Evolutionary conservation across 2,113 vertebrate genomes (phyloP).

Genomic region (Myrmecophaga tridactyla): DNA sequence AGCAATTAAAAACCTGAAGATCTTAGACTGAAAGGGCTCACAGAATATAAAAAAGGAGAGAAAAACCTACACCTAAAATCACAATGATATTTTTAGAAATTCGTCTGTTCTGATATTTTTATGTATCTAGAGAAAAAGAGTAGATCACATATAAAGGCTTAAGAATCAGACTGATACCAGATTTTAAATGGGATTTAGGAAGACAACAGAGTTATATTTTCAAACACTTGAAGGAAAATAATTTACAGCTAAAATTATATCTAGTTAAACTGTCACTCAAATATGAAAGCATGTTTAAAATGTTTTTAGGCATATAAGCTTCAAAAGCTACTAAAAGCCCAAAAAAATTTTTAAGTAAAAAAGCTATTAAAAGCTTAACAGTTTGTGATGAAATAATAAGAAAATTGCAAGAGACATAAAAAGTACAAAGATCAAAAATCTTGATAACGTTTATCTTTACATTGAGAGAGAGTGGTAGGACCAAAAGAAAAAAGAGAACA

Average conservation of each 20-base stretch:
- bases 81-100: neutral
- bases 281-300: constrained; percentile 2
- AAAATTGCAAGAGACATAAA: neutral
- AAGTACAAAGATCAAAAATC: neutral
- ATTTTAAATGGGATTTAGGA: neutral
- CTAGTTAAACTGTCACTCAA: neutral
- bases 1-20: constrained; percentile 16
- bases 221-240: neutral
- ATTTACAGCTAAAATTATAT: constrained; percentile 4
- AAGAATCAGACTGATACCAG: constrained; percentile 6
- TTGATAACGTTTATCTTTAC: neutral
- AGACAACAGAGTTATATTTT: neutral
- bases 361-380: neutral
- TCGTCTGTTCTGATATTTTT: constrained; percentile 23
- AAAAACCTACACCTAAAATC: neutral
- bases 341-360: too few relatives aligned
- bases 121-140: constrained; percentile 2
- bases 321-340: neutral
- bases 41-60: constrained; percentile 18
- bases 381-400: neutral
- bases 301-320: neutral
- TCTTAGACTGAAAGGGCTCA: neutral
- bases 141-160: neutral
- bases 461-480: neutral
- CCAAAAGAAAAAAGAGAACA: neutral